Base-by-base conservation (phyloP, 2,888 invertebrate species). In the Rotaria magnacalcarata region DNA sequence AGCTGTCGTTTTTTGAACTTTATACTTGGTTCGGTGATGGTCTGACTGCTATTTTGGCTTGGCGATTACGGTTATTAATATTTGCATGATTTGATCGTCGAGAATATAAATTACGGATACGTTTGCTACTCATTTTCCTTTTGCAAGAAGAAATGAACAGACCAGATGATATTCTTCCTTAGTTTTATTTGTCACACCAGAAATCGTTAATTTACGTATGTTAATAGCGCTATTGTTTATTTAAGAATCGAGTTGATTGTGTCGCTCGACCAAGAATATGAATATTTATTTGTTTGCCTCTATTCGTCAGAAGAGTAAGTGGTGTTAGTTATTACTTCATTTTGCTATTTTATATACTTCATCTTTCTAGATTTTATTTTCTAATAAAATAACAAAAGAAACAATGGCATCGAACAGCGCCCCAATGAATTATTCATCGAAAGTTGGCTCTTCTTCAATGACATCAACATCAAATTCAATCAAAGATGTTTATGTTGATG, bases 401-500 rank as follows among this genome's bases (percentile, higher is more conserved):
- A 47, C 11, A 80, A 80, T 43, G 80, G 47, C 80, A 80, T 47
- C n/a, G 24, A 80, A 80, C 34, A 67, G 34, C 19, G 1, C 67
- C 4, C 67, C n/a, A 67, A 67, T 67, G 67, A 67, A 67, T 27
- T 80, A 80, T 80, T 80, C 80, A 11, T 80, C 80, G 24, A 80
- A 80, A 80, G 47, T 80, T 24, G 47, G 47, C 10, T 80, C 80
- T n/a, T 19, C 80, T 43, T 19, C 47, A 47, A 47, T n/a, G 80
- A 47, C 80, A 47, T 8, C 43, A 21, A n/a, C 47, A 80, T 47
- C 43, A 10, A 80, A 80, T 80, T 41, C 80, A 24, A 34, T 80
- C 14, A 80, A 80, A 80, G 80, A 80, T n/a, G 80, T 80, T 47
- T 47, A 11, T 47, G 80, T 80, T 80, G 80, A 80, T 47, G 43